Evolutionary conservation across 2,113 vertebrate species (phyloP), one percentile per base, ranked within the genome.

Genomic region (Arvicanthis niloticus): DNA sequence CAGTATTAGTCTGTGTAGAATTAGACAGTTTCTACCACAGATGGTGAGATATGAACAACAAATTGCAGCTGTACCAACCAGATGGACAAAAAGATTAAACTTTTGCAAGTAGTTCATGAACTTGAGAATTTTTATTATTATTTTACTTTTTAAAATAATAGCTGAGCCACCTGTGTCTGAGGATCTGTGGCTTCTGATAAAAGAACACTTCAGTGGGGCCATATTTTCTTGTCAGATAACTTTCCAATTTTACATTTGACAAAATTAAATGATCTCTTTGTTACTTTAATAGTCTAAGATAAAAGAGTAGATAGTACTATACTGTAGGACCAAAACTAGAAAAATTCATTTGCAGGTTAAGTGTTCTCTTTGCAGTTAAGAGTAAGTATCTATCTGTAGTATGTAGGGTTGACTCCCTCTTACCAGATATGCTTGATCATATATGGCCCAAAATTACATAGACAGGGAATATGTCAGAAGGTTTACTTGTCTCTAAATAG

Each of bases 1-100:
- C 92, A 93, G 95, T 96, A 97, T 96, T 97, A 96, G 94, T 78
- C 53, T 92, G 65, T 77, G n/a, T 75, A 91, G 56, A 93, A 96
- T 60, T 60, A 94, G 72, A 86, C 91, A 78, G 86, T 84, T 94
- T 96, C 81, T 73, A 93, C 86, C 60, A 73, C 94, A 95, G 62
- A 95, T 96, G 72, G 95, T 94, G 22, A 15, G 78, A 78, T 89
- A 91, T 86, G 7, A 91, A 40, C 62, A 86, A 77, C 24, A 86
- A 56, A 96, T 76, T 96, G 77, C 95, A 95, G 95, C 95, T 97
- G 95, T 91, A 51, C 7, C 2, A 95, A 86, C 76, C 88, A 97
- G 81, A 95, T 97, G 96, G 85, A 31, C 24, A 91, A 97, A 89
- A 51, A 37, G 56, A 91, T 96, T 86, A 95, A 88, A 93, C 5